These are phyloP conservation scores for Ctenodactylus gundi DNA, from an alignment of 2,113 vertebrate species.

Conservation along the genomic window DNA sequence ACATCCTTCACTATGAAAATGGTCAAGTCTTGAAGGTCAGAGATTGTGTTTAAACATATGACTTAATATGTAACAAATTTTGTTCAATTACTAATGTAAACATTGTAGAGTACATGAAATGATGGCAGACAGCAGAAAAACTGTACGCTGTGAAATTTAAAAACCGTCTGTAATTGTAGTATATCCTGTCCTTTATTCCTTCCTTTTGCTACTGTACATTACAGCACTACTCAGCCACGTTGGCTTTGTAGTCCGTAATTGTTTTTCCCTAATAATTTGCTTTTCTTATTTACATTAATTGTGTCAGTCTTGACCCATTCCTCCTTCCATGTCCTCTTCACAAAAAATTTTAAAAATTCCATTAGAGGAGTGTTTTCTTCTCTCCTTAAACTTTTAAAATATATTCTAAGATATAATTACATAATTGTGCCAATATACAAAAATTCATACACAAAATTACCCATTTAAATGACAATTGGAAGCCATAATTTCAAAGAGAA, in stretches of 20 bases:
- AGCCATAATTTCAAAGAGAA: not conserved
- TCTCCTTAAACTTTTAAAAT: not conserved
- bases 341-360: not conserved
- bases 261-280: not conserved
- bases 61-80: not conserved
- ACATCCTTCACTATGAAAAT: not conserved
- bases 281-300: not conserved
- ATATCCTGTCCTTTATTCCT: not conserved
- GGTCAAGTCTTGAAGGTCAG: not conserved
- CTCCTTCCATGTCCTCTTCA: not conserved
- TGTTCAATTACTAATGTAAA: not conserved
- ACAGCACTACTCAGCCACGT: not conserved
- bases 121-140: not conserved
- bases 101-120: not conserved
- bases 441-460: not conserved
- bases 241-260: accelerated
- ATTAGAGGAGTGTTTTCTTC: not conserved
- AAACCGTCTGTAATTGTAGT: not conserved
- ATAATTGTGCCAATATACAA: constrained; percentile 3
- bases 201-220: not conserved
- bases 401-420: not conserved
- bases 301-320: not conserved
- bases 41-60: not conserved
- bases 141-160: not conserved
- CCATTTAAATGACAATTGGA: constrained; percentile 19